Evolutionary conservation across 2,888 invertebrate genomes (phyloP).

Genomic region (Andrena hattorfiana): DNA sequence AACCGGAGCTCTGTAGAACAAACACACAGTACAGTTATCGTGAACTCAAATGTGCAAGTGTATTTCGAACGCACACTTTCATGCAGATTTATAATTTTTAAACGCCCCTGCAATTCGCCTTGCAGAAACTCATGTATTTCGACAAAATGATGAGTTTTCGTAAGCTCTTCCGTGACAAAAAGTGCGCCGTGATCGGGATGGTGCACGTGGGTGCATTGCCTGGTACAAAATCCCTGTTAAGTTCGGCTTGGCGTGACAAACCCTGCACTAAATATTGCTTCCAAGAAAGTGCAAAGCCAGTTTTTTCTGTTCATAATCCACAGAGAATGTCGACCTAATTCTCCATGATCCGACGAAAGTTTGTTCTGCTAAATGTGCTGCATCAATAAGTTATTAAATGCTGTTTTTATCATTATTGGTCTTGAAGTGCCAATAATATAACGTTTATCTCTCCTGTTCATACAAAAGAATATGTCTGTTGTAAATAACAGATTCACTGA

Average conservation of each 20-base stretch:
- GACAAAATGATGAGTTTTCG: constrained; percentile 82
- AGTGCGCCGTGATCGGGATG: constrained; percentile 89
- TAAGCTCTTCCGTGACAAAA: constrained; percentile 84
- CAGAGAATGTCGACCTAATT: no score
- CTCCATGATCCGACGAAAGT: no score
- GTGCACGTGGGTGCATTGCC: constrained; percentile 90
- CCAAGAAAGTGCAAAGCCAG: no score
- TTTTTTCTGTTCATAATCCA: no score
- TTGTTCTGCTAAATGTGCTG: neutral
- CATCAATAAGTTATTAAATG: neutral
- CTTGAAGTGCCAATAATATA: neutral
- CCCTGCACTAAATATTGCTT: neutral
- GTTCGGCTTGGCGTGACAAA: constrained; percentile 5
- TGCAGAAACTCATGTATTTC: neutral
- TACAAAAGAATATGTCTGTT: constrained; percentile 16
- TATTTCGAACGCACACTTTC: neutral
- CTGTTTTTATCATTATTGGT: constrained; percentile 7
- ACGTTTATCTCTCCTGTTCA: constrained; percentile 19
- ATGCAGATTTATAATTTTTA: neutral
- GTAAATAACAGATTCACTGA: constrained; percentile 15
- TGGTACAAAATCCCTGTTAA: constrained; percentile 85
- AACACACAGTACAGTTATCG: constrained; percentile 14
- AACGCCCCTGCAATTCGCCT: neutral
- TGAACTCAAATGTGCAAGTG: neutral
- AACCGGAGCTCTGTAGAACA: neutral